Conservation (phyloP, 2,797 vertebrate genomes). For the Poeciliopsis paucimaculata region DNA sequence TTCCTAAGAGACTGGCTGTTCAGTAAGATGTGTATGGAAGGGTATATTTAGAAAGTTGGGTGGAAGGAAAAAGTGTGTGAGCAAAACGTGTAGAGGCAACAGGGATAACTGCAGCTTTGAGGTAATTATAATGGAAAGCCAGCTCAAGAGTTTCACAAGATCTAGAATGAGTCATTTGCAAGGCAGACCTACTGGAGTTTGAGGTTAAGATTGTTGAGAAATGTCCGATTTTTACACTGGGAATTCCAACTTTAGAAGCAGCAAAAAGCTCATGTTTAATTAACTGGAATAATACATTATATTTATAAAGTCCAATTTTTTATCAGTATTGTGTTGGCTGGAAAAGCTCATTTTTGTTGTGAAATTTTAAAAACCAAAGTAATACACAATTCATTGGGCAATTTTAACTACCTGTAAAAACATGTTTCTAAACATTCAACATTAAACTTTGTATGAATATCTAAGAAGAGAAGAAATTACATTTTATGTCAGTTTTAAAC, state of each 20-base stretch:
- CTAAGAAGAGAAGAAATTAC: neutral
- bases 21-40: neutral
- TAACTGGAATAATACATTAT: neutral
- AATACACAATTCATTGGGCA: neutral
- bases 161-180: neutral
- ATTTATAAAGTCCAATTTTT: neutral
- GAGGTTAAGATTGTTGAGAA: neutral
- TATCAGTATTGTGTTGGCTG: neutral
- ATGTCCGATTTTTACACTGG: neutral
- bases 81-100: neutral
- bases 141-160: neutral
- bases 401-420: neutral
- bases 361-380: neutral
- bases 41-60: constrained; percentile 2
- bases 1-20: neutral
- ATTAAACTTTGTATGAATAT: neutral
- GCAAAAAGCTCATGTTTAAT: neutral
- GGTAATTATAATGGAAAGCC: neutral
- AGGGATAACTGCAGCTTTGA: neutral
- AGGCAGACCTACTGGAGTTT: neutral
- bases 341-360: neutral
- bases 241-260: neutral
- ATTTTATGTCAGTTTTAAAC: neutral
- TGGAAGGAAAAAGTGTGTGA: constrained; percentile 1
- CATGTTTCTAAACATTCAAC: neutral